A percentile compares a stretch with the other conserved stretches of the same genome.
These are phyloP conservation scores for Odontesthes bonariensis DNA, from an alignment of 2,113 vertebrate genomes.

Conservation along the genomic window DNA sequence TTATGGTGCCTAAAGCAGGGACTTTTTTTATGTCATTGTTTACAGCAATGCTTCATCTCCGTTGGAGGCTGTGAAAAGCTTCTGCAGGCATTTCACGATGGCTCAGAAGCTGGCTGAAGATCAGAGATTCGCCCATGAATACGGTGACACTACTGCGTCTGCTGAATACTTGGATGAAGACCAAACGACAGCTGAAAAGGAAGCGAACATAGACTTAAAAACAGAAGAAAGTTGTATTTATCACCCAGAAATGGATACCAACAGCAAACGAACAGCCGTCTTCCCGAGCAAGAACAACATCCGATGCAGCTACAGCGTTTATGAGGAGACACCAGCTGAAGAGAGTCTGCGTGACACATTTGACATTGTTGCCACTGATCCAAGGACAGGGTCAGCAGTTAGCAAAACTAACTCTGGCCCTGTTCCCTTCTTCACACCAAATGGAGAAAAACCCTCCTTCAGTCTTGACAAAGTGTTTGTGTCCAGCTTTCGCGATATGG, in stretches of 20 bases:
- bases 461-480: neutral
- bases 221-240: neutral
- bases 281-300: slow-evolving; percentile 48
- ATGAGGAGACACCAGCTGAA: neutral
- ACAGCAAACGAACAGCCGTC: slow-evolving; percentile 40
- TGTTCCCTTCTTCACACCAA: neutral
- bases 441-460: neutral
- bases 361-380: neutral
- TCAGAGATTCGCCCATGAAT: slow-evolving; percentile 87
- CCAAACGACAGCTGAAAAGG: neutral
- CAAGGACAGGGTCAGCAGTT: neutral
- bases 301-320: neutral
- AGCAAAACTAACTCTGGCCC: neutral
- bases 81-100: slow-evolving; percentile 80
- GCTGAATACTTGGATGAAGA: slow-evolving; percentile 30
- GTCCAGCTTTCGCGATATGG: slow-evolving; percentile 13
- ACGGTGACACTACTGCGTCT: slow-evolving; percentile 60
- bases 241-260: neutral
- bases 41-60: slow-evolving; percentile 71
- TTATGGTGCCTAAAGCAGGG: neutral
- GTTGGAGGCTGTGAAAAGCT: slow-evolving; percentile 65
- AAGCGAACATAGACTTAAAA: neutral
- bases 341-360: neutral
- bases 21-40: slow-evolving; percentile 12
- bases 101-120: slow-evolving; percentile 85